Base-by-base conservation (phyloP, 2,797 vertebrate genomes). In the Poeciliopsis presidionis region DNA sequence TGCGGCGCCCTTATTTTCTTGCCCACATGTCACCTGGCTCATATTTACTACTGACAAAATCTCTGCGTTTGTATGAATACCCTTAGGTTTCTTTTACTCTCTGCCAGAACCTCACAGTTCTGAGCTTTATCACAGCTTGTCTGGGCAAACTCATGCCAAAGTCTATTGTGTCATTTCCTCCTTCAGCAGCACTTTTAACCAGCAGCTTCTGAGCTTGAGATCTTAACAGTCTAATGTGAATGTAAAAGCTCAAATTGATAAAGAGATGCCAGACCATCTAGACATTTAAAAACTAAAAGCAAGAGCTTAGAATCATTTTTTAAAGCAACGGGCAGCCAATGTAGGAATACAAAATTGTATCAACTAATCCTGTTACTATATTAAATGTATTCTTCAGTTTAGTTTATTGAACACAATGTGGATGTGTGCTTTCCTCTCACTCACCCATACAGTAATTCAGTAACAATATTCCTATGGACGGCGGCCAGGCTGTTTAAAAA, bases 401-500 rank as follows among this genome's bases (percentile, higher is more conserved):
- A 14, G 14, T 61, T 33, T 33, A 30, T 28, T 2, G 7, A 39
- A 20, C n/a, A 22, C 30, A 65, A 65, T 33, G 33, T 33, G 33
- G 33, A 33, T 33, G 33, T 33, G 39, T 22, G 18, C 13, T 39
- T n/a, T 45, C 8, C 13, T 16, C 25, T 51, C 12, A 28, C 25
- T 8, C 25, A 45, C 5, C 41, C 12, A 45, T 3, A 8, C 22
- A 45, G 12, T 43, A 41, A 43, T 12, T 65, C 39, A 55, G 22
- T 33, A 18, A 55, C 8, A 36, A 45, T 30, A 43, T 16, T 72
- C 51, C 18, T 39, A 22, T 36, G 33, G 33, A 63, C 20, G 46
- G 79, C 51, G 70, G 36, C 73, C 61, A 8, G 61, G 46, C 70
- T 30, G 1, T 49, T 79, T 83, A 75, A 3, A 47, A 73, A 45